Base-by-base conservation (phyloP, 2,797 vertebrate species). In the Ctenosaura bakeri region DNA sequence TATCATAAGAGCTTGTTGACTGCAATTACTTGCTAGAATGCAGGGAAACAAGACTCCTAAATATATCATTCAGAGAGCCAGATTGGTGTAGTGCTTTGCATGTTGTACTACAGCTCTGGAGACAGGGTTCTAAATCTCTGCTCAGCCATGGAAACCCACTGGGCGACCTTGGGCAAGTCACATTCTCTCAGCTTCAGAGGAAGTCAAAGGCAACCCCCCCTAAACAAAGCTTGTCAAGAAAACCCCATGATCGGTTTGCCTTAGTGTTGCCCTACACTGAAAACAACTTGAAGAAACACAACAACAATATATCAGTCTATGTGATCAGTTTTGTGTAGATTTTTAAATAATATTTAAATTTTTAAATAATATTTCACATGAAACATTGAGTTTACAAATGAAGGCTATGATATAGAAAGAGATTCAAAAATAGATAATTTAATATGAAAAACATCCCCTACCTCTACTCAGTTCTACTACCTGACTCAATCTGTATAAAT, bases 1-100 rank as follows among this genome's bases (percentile, higher is more conserved):
- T 78, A 16, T 56, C 89, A 91, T 32, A 90, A 93, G 38, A 76
- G 92, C 85, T 89, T 91, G 69, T 90, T 90, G 90, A 79, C 83
- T 94, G 88, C 90, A 88, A 93, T 29, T 91, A 35, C 42, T 35
- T 32, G 38, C 83, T 77, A 32, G 54, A 81, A 64, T n/a, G 38
- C 85, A 66, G 32, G 42, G 73, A 76, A 2, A 84, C 22, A 90
- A 86, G 86, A 91, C 87, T 88, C 80, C 92, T 59, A 89, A 42
- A 76, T 0, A 46, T 0, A 1, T 82, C 91, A 92, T 88, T 93
- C 74, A 29, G 66, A 3, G 10, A 69, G 10, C 29, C 66, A 69
- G 66, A 29, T 29, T 32, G 29, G 29, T 69, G 66, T 32, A 69
- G 29, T 14, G 66, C 8, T 69, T 29, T 69, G 29, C 29, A 12